Percentiles rank a stretch among this genome's conserved stretches.
Conservation (phyloP, 2,113 vertebrate genomes). For the Lepisosteus oculatus region DNA sequence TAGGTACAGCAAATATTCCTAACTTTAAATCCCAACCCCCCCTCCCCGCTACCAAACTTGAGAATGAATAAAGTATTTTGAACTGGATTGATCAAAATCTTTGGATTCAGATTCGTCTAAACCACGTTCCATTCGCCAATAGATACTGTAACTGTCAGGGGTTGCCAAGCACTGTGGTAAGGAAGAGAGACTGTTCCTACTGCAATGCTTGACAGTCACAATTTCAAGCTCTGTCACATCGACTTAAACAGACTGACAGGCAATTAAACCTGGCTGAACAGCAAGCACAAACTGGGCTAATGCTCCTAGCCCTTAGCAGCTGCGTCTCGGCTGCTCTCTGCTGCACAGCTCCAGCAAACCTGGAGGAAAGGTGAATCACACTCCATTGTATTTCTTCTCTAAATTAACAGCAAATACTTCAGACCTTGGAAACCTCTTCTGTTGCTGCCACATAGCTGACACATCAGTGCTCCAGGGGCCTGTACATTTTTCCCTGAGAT, state of each 20-base stretch:
- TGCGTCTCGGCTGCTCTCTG: constrained; percentile 7
- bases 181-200: constrained; percentile 10
- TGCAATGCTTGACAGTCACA: constrained; percentile 10
- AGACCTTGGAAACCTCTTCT: no score
- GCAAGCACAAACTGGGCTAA: not conserved
- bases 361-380: no score
- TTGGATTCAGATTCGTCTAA: not conserved
- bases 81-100: constrained; percentile 26
- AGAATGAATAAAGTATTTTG: constrained; percentile 27
- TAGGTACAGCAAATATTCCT: no score
- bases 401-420: no score
- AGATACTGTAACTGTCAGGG: not conserved
- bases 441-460: no score
- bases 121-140: not conserved
- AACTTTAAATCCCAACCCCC: constrained; percentile 26
- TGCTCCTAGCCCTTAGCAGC: not conserved
- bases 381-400: no score
- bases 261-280: constrained; percentile 19
- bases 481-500: no score
- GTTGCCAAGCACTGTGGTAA: not conserved
- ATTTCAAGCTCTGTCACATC: constrained; percentile 34
- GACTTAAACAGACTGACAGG: constrained; percentile 30
- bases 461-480: no score
- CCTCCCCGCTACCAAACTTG: constrained; percentile 24
- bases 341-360: no score